A percentile compares a stretch with the other conserved stretches of the same genome.
phyloP scores from a whole-genome alignment of 2,113 vertebrate species.

The Lepidothrix coronata region DNA sequence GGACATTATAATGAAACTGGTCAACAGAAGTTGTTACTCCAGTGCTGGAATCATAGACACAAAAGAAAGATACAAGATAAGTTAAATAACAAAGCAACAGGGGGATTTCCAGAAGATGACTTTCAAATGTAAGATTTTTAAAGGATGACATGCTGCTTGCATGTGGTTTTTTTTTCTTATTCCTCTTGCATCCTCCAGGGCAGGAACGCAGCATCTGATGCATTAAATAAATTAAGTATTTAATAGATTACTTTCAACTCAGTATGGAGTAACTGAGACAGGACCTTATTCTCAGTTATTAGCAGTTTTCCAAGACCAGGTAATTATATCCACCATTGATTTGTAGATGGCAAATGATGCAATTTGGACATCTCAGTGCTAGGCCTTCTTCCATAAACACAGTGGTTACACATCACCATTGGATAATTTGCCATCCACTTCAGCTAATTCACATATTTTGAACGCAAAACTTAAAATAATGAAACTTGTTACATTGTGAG shows the following conservation, averaged over 20 bases:
- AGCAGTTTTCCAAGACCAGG: neutral
- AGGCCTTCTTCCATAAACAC: neutral
- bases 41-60: neutral
- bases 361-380: neutral
- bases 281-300: neutral
- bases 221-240: neutral
- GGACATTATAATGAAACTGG: neutral
- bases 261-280: neutral
- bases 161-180: neutral
- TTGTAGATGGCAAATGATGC: neutral
- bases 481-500: neutral
- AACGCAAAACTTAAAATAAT: neutral
- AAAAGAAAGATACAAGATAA: neutral
- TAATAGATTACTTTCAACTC: neutral
- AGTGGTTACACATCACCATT: neutral
- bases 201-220: neutral
- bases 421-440: neutral
- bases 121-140: neutral
- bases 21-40: slow-evolving; percentile 7
- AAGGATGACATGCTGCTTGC: neutral
- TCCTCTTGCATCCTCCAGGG: neutral
- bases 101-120: neutral
- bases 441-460: neutral
- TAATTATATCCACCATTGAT: neutral
- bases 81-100: neutral